phyloP scores from a whole-genome alignment of 2,797 vertebrate species.

The Melopsittacus undulatus region DNA sequence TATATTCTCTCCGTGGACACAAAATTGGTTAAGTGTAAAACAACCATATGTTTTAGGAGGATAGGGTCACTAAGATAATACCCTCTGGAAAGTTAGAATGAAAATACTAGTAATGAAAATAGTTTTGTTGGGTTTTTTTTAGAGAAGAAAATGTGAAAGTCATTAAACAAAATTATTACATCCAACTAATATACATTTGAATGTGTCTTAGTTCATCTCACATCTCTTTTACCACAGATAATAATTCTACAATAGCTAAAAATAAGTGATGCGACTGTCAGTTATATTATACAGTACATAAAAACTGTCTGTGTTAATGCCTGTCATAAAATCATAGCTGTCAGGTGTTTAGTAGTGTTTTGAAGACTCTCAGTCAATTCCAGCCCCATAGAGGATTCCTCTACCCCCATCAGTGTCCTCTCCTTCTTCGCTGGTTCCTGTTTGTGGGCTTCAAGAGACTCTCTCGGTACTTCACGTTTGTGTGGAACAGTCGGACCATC shows the following conservation, averaged over 20 bases:
- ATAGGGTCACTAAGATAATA: neutral
- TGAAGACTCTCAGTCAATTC: neutral
- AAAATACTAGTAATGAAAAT: neutral
- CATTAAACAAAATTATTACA: constrained; percentile 13
- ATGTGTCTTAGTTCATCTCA: neutral
- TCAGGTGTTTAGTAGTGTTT: neutral
- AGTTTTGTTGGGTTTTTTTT: neutral
- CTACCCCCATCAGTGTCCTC: constrained; percentile 56
- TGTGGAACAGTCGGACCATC: constrained; percentile 85
- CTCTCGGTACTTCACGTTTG: constrained; percentile 66
- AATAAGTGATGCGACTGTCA: neutral
- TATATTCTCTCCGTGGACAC: neutral
- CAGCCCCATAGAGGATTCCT: neutral
- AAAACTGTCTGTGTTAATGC: neutral
- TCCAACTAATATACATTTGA: constrained; percentile 28
- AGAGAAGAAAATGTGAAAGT: neutral
- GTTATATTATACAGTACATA: neutral
- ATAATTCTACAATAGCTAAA: constrained; percentile 54
- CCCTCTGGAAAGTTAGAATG: neutral
- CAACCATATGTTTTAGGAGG: neutral
- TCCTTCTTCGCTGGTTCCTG: constrained; percentile 71
- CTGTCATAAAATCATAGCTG: neutral
- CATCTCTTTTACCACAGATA: neutral
- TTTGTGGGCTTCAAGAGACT: constrained; percentile 8
- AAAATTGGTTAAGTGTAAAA: neutral